Percentiles rank a stretch among this genome's conserved stretches.
phyloP scores from a whole-genome alignment of 2,888 invertebrate species.

The Unio pictorum region DNA sequence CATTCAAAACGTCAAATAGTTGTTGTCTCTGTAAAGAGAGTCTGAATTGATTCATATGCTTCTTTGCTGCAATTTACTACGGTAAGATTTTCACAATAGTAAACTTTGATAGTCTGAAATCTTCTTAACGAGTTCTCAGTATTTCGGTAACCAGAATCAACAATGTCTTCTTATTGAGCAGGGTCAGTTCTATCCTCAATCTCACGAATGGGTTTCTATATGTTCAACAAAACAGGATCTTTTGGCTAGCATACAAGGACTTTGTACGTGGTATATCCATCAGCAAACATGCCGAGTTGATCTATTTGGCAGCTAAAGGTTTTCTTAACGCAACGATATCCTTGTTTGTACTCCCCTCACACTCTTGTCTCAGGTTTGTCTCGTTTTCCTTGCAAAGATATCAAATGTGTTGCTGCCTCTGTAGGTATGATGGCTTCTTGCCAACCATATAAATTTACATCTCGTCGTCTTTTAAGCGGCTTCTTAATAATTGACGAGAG shows the following conservation, averaged over 20 bases:
- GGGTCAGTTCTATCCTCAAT: conserved; percentile 8
- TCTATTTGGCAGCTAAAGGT: conserved; percentile 12
- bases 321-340: conserved; percentile 12
- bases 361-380: conserved; percentile 22
- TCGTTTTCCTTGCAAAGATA: conserved; percentile 7
- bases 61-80: not conserved
- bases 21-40: not conserved
- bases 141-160: not conserved
- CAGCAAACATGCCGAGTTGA: conserved; percentile 13
- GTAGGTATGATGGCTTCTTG: conserved; percentile 6
- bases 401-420: conserved; percentile 13
- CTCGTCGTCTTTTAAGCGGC: conserved; percentile 4
- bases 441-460: conserved; percentile 13
- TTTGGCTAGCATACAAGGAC: conserved; percentile 22
- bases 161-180: not conserved
- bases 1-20: conserved; percentile 2
- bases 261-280: conserved; percentile 23
- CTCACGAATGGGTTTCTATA: conserved; percentile 4
- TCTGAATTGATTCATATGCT: not conserved
- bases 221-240: not conserved
- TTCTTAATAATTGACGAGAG: conserved; percentile 14
- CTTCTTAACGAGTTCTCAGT: too few species aligned
- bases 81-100: conserved; percentile 1
- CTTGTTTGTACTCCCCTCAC: conserved; percentile 5
- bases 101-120: not conserved